Conservation (phyloP, 2,113 vertebrate genomes). For the Podilymbus podiceps region DNA sequence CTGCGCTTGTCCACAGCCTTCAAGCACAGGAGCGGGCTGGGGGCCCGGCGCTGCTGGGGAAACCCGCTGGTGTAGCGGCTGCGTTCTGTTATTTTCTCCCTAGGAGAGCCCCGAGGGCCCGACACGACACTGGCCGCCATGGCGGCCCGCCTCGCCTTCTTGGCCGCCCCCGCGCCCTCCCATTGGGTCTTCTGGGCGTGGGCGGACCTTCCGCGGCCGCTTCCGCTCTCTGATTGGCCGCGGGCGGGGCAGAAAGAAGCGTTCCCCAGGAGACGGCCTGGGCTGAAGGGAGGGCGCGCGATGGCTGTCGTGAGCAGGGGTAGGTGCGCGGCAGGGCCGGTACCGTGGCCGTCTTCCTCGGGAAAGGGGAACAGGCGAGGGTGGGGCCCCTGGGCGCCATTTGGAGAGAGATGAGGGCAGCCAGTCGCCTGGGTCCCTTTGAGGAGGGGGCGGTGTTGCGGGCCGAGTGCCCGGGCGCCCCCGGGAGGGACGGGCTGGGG, state of each 20-base stretch:
- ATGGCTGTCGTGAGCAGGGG: neutral
- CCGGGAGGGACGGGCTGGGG: neutral
- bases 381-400: too few species aligned
- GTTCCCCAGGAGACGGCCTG: conserved; percentile 32
- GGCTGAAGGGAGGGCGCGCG: neutral
- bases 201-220: neutral
- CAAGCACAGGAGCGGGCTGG: too few species aligned
- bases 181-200: neutral
- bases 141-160: neutral
- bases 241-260: neutral
- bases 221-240: neutral
- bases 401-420: too few species aligned
- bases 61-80: too few species aligned
- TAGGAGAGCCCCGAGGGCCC: too few species aligned
- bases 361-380: accelerated
- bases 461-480: neutral
- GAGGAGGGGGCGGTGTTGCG: neutral
- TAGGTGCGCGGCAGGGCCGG: neutral
- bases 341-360: too few species aligned
- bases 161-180: neutral
- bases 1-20: too few species aligned
- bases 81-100: too few species aligned
- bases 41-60: too few species aligned
- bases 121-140: too few species aligned
- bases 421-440: accelerated